Conservation (phyloP, 2,113 vertebrate genomes). For the Psephotus haematonotus region DNA sequence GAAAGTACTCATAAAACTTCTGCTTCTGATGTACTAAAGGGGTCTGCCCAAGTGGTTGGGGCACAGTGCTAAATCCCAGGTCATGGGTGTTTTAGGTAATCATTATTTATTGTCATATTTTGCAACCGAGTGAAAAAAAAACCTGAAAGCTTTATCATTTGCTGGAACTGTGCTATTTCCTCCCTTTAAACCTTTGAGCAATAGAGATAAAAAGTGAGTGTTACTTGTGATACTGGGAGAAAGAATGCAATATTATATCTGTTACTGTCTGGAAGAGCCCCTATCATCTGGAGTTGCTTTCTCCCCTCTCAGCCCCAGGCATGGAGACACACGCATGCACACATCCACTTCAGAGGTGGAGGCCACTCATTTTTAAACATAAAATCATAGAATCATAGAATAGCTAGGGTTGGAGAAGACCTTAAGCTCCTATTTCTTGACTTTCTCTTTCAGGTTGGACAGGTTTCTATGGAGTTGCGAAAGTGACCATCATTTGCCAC, state of each 20-base stretch:
- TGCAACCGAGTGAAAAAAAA: background rate
- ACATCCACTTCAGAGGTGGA: background rate
- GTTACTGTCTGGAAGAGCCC: constrained; percentile 1
- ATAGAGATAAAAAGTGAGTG: constrained; percentile 76
- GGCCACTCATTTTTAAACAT: background rate
- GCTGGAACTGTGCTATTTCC: constrained; percentile 72
- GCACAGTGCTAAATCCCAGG: background rate
- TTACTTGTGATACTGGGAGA: constrained; percentile 50
- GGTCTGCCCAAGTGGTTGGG: background rate
- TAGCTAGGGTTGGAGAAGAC: background rate
- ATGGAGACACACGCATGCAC: background rate
- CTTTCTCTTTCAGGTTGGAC: background rate
- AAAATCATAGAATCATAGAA: background rate
- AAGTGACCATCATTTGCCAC: background rate
- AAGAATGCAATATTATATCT: constrained; percentile 55
- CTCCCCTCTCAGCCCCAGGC: background rate
- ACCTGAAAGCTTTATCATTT: constrained; percentile 52
- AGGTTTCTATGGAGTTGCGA: background rate
- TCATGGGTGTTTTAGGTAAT: constrained; percentile 27
- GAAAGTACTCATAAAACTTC: background rate
- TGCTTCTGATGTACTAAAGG: background rate
- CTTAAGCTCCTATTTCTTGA: rapidly evolving
- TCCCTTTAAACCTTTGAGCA: constrained; percentile 73
- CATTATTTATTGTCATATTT: constrained; percentile 4
- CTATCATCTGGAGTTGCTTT: background rate